phyloP scores from a whole-genome alignment of 2,113 vertebrate species.

The Brachypodius melanocephalos region DNA sequence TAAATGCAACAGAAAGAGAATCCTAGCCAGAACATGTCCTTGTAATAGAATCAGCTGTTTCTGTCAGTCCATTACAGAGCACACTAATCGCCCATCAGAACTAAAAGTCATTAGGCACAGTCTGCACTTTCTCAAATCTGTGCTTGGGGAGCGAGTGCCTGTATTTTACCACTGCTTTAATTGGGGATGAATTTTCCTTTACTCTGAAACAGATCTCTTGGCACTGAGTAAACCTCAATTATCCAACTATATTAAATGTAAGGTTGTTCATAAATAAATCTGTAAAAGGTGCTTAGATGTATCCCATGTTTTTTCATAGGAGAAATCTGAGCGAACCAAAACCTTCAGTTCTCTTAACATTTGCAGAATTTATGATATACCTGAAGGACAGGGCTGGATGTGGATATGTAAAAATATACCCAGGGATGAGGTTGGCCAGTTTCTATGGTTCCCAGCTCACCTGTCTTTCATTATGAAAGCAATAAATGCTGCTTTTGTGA shows the following conservation, averaged over 20 bases:
- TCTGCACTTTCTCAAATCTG: constrained; percentile 60
- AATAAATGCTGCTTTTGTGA: neutral
- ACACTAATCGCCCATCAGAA: constrained; percentile 43
- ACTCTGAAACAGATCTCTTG: constrained; percentile 43
- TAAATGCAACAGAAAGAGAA: constrained; percentile 33
- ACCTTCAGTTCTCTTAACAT: neutral
- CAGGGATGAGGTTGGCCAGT: neutral
- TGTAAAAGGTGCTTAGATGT: neutral
- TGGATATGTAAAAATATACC: neutral
- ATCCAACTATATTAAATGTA: neutral
- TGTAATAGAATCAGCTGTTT: constrained; percentile 66
- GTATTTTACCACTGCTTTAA: constrained; percentile 41
- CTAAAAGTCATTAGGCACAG: constrained; percentile 59
- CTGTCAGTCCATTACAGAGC: constrained; percentile 55
- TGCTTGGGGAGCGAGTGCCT: constrained; percentile 25
- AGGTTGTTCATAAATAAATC: neutral
- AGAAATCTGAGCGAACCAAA: neutral
- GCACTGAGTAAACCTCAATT: constrained; percentile 4
- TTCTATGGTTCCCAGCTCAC: neutral
- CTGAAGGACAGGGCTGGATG: neutral
- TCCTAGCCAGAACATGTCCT: constrained; percentile 19
- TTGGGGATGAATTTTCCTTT: constrained; percentile 27
- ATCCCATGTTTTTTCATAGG: neutral
- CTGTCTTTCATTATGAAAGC: neutral
- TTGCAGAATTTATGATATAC: neutral